Conservation (phyloP, 2,797 vertebrate genomes). For the Miichthys miiuy region DNA sequence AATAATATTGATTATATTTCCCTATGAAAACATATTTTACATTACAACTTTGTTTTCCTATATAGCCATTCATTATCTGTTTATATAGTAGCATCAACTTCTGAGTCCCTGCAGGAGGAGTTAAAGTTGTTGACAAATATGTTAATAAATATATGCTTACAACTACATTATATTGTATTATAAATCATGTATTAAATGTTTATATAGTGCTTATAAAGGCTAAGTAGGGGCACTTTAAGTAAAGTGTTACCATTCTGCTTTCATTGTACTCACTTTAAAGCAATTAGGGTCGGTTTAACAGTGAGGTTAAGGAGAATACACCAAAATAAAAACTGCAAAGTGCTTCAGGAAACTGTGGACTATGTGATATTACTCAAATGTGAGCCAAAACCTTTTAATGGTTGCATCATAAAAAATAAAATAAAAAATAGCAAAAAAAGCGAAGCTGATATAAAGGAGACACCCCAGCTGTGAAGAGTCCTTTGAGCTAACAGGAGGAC, state of each 20-base stretch:
- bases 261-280: not conserved
- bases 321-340: conserved; percentile 20
- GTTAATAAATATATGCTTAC: not conserved
- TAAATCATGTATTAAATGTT: not conserved
- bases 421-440: conserved; percentile 6
- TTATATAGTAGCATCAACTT: not conserved
- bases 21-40: not conserved
- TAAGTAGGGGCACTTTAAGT: not conserved
- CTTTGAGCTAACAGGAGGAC: conserved; percentile 30
- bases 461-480: conserved; percentile 27
- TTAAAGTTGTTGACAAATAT: not conserved
- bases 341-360: conserved; percentile 14
- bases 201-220: not conserved
- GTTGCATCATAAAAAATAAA: conserved; percentile 45
- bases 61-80: not conserved
- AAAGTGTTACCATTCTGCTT: conserved; percentile 1
- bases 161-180: not conserved
- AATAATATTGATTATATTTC: not conserved
- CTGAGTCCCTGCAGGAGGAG: no score
- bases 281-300: conserved; percentile 21
- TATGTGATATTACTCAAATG: conserved; percentile 32
- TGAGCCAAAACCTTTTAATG: conserved; percentile 44
- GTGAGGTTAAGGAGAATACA: not conserved
- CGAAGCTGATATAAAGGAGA: conserved; percentile 23
- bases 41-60: not conserved